Base-by-base conservation (phyloP, 2,888 invertebrate genomes). In the Ormia ochracea region DNA sequence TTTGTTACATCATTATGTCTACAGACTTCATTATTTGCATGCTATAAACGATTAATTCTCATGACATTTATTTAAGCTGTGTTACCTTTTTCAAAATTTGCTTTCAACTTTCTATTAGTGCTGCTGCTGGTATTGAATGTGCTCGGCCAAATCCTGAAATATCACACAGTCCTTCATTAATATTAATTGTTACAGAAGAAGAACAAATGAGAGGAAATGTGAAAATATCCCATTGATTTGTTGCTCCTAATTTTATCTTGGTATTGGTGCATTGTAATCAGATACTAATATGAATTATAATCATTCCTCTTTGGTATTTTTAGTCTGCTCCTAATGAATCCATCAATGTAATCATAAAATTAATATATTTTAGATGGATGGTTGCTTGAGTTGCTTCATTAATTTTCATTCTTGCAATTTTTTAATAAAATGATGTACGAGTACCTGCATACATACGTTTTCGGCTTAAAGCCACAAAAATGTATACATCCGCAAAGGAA, bases 251-350 rank as follows among this genome's bases (percentile, higher is more conserved):
- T 28, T 26, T 9, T 36, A 33, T 9, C 31, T 36, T 23, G 33
- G 31, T 56, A 52, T 73, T 50, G 48, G 54, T 61, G 41, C 54
- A 72, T 17, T 50, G 58, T 38, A 52, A 74, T 28, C 41, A 12
- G 52, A 61, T 28, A 45, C 50, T 73, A 68, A 73, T 68, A 61
- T 66, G 68, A 73, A 73, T 78, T 78, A 54, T 66, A 72, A 66
- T 66, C 33, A 43, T 41, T n/a, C 33, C 21, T 72, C 52, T 69
- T 45, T 59, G n/a, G 59, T 41, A 41, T 50, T 21, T 56, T 21
- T 43, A 52, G 65, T 65, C 28, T 56, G 4, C 38, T 74, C 9
- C 6, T 73, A 69, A 78, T 74, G 78, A 78, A 69, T 17, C 28
- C 58, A 59, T 74, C 41, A 74, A 21, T 38, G 48, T 50, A 74